Evolutionary conservation across 64 coral and sea anemone genomes (phyloP), one percentile per base, ranked within the genome.

Genomic region (Stylophora pistillata): DNA sequence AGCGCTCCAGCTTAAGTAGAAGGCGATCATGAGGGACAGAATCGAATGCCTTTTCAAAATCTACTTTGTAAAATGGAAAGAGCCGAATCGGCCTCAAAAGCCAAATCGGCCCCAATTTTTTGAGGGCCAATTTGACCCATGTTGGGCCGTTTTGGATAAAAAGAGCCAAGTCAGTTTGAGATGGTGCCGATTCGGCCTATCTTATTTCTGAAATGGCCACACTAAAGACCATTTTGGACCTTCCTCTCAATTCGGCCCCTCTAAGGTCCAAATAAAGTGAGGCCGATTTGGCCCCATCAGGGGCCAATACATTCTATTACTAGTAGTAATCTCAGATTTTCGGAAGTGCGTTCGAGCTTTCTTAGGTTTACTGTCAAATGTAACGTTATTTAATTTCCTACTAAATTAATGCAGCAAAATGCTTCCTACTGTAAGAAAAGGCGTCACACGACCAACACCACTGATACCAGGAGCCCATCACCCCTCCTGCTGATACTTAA

Each of bases 41-140:
- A n/a, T n/a, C n/a, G n/a, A n/a, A n/a, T n/a, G n/a, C n/a, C n/a
- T n/a, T n/a, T n/a, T n/a, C n/a, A n/a, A n/a, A n/a, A n/a, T n/a
- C n/a, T n/a, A n/a, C n/a, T 58, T 58, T 85, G 58, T 69, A 69
- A 85, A 85, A 69, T 91, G 77, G n/a, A 91, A 91, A 91, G 79
- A 74, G 90, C 82, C 59, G 53, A 92, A 72, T 78, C 58, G 74
- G 76, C 90, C 56, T 75, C 73, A 92, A 92, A 92, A 30, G 76
- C 91, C 91, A 92, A 92, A 79, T 92, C 74, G 76, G 91, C 91
- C 85, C 76, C 90, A 87, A 92, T 87, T 28, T 92, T 59, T 79
- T 28, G 34, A 92, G 71, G 85, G 73, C 76, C 66, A 80, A 71
- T 86, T 92, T 77, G 76, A 85, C 73, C 91, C 75, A 87, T 80